phyloP scores from a whole-genome alignment of 1,140 invertebrate species.

The Carposina sasakii region DNA sequence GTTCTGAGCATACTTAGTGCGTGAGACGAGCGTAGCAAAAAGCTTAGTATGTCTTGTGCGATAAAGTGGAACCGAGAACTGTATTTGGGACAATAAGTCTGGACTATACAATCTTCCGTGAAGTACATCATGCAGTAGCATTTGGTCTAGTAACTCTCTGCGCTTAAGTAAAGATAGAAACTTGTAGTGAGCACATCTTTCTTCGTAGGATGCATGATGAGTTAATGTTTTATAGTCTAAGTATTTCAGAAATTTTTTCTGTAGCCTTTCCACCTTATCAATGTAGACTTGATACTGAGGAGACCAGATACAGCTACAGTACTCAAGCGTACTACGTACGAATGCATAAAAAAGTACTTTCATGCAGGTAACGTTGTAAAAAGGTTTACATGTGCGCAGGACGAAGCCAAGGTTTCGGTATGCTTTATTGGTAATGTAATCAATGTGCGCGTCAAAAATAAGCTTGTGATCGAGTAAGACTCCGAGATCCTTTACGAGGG shows the following conservation, averaged over 20 bases:
- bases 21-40: not conserved
- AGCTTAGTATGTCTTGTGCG: not conserved
- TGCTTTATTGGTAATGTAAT: too few relatives aligned
- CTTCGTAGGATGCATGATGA: not conserved
- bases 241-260: not conserved
- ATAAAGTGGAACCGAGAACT: not conserved
- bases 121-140: not conserved
- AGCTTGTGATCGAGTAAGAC: too few relatives aligned
- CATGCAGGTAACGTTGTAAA: too few relatives aligned
- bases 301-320: not conserved
- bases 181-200: not conserved
- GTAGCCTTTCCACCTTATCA: not conserved
- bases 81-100: not conserved
- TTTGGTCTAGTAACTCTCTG: not conserved
- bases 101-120: not conserved
- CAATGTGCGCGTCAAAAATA: too few relatives aligned
- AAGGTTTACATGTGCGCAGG: too few relatives aligned
- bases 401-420: too few relatives aligned
- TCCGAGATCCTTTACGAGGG: too few relatives aligned
- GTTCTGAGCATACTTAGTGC: not conserved
- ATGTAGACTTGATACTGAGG: too few relatives aligned
- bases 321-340: not conserved
- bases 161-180: not conserved
- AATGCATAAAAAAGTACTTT: too few relatives aligned
- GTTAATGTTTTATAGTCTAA: not conserved